phyloP scores from a whole-genome alignment of 2,888 invertebrate species.

The Pyrochroa serraticornis region DNA sequence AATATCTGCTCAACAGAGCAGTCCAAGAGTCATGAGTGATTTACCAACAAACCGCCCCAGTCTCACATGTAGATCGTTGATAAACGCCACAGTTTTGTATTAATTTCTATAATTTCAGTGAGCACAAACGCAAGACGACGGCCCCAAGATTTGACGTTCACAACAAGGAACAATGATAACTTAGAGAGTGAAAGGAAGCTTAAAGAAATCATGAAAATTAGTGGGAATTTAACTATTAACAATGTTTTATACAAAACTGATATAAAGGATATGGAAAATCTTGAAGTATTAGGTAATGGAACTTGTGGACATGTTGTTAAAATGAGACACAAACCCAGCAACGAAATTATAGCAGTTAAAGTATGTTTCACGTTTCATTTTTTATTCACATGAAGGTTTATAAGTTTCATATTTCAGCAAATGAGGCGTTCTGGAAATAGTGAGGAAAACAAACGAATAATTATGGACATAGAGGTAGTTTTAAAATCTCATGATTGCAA shows the following conservation, averaged over 20 bases:
- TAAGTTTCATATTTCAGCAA: constrained; percentile 65
- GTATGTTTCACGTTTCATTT: constrained; percentile 56
- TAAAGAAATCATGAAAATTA: constrained; percentile 91
- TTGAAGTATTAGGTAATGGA: constrained; percentile 90
- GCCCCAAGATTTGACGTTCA: constrained; percentile 66
- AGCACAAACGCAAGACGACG: constrained; percentile 52
- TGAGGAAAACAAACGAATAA: constrained; percentile 97
- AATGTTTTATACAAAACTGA: constrained; percentile 79
- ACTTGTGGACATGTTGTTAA: constrained; percentile 98
- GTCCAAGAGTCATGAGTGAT: constrained; percentile 25
- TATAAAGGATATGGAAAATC: constrained; percentile 81
- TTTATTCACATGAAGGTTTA: not conserved
- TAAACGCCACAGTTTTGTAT: no score
- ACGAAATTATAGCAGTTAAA: constrained; percentile 91
- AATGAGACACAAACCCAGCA: constrained; percentile 89
- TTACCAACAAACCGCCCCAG: constrained; percentile 18
- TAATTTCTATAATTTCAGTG: constrained; percentile 1
- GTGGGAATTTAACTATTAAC: constrained; percentile 86
- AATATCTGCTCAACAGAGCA: constrained; percentile 54
- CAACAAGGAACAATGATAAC: constrained; percentile 61
- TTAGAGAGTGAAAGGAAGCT: constrained; percentile 82
- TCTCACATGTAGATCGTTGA: constrained; percentile 12
- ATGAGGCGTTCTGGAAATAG: constrained; percentile 96
- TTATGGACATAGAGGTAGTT: constrained; percentile 98
- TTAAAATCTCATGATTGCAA: constrained; percentile 96